Evolutionary conservation across 2,888 invertebrate genomes (phyloP), one percentile per base, ranked within the genome.

Genomic region (Megalurothrips usitatus): DNA sequence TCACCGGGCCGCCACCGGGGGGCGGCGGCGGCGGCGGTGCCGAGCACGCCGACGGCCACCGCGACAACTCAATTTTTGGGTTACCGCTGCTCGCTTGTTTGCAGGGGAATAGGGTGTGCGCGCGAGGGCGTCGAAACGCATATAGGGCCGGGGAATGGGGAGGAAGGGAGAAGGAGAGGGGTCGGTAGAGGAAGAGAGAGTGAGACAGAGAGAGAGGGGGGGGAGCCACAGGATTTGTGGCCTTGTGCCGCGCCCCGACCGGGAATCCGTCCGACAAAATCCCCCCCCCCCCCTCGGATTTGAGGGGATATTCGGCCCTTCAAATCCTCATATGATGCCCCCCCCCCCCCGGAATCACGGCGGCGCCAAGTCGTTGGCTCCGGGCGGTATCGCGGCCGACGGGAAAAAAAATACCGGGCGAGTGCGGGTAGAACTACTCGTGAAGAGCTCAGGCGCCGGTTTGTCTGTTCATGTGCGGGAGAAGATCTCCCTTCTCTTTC

Each of bases 41-140:
- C 26, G 34, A 43, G 34, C 68, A 75, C 68, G 68, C 68, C 68
- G n/a, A 43, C 34, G 34, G 6, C 34, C 34, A 43, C 12, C 68
- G 68, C 68, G 68, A 26, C 68, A 75, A 75, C 68, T 75, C 68
- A 75, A 75, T 75, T 75, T 75, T 75, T 75, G 68, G 68, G 68
- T 75, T 68, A 68, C 68, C 68, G 23, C n/a, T n/a, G n/a, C n/a
- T n/a, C 19, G 68, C 68, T 19, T 68, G 68, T 68, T 68, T 68
- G n/a, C 23, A 23, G 12, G 68, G 68, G 68, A 75, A 75, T 75
- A 75, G 68, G 68, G 68, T 75, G 26, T 58, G 19, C 14, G 19
- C 14, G 34, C 34, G 34, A 43, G 34, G 6, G 34, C 34, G 34
- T 43, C 34, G 34, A 43, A 43, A 43, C 34, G 34, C 34, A 43